These are phyloP conservation scores for Ischnus inquisitorius DNA, from an alignment of 2,888 invertebrate genomes.

Conservation along the genomic window DNA sequence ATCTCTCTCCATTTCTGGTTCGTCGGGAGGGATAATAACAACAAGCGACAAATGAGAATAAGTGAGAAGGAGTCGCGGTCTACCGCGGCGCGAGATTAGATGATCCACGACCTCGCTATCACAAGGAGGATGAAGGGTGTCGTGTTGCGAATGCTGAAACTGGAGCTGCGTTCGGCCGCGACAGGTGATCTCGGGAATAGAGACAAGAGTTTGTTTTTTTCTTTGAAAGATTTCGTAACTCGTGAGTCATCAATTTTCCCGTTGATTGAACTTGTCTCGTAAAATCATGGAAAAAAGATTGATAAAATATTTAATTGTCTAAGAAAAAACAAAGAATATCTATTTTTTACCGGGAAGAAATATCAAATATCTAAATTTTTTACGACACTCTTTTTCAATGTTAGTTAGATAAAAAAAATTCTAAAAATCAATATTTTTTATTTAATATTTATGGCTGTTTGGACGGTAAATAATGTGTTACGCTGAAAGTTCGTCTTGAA, in stretches of 20 bases:
- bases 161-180: conserved; percentile 3
- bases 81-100: conserved; percentile 51
- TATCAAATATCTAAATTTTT: not conserved
- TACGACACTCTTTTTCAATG: not conserved
- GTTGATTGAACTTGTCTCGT: not conserved
- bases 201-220: not conserved
- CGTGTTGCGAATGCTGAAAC: conserved; percentile 38
- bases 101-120: conserved; percentile 37
- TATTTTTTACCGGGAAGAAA: not conserved
- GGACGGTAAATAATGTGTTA: too few relatives aligned
- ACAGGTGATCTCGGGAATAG: conserved; percentile 16
- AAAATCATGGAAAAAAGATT: too few relatives aligned
- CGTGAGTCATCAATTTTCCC: not conserved
- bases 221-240: not conserved
- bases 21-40: not conserved
- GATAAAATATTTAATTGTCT: too few relatives aligned
- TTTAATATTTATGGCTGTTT: too few relatives aligned
- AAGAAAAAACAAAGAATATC: too few relatives aligned
- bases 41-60: conserved; percentile 13
- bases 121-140: conserved; percentile 24
- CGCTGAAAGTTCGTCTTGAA: too few relatives aligned
- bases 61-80: conserved; percentile 37
- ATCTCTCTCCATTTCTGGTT: conserved; percentile 22
- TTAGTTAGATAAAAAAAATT: not conserved
- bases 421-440: not conserved